Evolutionary conservation across 2,113 vertebrate species (phyloP).

Genomic region (Archocentrus centrarchus): DNA sequence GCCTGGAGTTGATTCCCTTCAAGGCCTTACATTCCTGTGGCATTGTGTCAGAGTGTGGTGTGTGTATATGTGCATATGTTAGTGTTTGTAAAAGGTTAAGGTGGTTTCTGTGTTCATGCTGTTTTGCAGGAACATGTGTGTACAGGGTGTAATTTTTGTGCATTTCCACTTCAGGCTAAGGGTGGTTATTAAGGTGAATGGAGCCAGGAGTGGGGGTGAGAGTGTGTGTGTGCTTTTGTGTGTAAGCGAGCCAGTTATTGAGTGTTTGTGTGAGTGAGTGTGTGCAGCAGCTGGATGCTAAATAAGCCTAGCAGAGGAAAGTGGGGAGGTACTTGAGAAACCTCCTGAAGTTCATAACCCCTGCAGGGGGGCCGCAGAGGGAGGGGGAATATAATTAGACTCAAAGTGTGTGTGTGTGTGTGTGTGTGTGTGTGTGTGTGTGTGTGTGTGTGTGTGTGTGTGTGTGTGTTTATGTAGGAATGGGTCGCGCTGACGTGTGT

Average conservation of each 20-base stretch:
- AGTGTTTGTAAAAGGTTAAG: background rate
- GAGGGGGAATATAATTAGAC: constrained; percentile 32
- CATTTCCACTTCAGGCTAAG: constrained; percentile 22
- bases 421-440: constrained; percentile 16
- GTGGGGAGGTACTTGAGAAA: constrained; percentile 44
- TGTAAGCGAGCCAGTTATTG: constrained; percentile 19
- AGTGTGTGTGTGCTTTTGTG: constrained; percentile 1
- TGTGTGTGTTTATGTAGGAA: background rate
- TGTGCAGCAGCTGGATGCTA: constrained; percentile 54
- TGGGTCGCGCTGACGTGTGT: constrained; percentile 3
- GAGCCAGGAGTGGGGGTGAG: constrained; percentile 12
- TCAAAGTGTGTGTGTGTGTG: background rate
- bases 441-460: background rate
- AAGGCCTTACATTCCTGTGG: constrained; percentile 32
- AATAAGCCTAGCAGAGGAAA: constrained; percentile 34
- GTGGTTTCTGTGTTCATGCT: background rate
- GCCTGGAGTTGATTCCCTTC: constrained; percentile 22
- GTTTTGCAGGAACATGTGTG: background rate
- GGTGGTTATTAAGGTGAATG: constrained; percentile 38
- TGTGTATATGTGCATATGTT: background rate
- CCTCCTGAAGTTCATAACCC: constrained; percentile 58
- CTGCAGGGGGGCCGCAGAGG: constrained; percentile 35
- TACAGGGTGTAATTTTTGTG: constrained; percentile 7
- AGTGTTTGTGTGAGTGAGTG: constrained; percentile 27
- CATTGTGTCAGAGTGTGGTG: constrained; percentile 17